Evolutionary conservation across 2,113 vertebrate genomes (phyloP), one percentile per base, ranked within the genome.

Genomic region (Eudyptes chrysolophus): DNA sequence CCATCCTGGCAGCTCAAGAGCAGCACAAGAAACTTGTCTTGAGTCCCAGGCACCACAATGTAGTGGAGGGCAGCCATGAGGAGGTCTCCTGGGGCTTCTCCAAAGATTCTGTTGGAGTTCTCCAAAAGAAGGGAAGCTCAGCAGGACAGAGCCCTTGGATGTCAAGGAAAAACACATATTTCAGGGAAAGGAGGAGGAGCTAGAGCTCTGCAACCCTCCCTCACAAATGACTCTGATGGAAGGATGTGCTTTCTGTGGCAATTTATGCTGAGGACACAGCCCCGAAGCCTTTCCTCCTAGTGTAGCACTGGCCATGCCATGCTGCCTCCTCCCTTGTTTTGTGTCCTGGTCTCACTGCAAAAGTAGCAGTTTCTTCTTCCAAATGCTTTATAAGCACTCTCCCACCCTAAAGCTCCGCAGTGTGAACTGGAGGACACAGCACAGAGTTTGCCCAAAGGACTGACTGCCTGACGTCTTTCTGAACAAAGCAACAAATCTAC

Each of bases 291-390:
- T 90, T 49, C 14, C 40, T 74, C 11, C 38, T 42, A 16, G 9
- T 18, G 20, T 11, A 69, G 13, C 69, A 12, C 44, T 57, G 60
- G 10, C 26, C 1, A 0, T n/a, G 40, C 32, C 44, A 7, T 3
- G 0, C 32, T 92, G 48, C 40, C 25, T 92, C 12, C 22, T 89
- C n/a, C 32, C 32, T 84, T 46, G 27, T 36, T 92, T 46, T 72
- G 3, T 42, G 54, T 11, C 13, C 34, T 81, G 18, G 11, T 55
- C 27, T 58, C 27, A 9, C 42, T 46, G n/a, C 10, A 49, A 48
- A 95, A 44, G 32, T 4, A 1, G 5, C 5, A n/a, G 6, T 55
- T 79, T 46, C n/a, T 65, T 29, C 44, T 51, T 36, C 71, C 16
- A 38, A 62, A 55, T 30, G 16, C 30, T 85, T 82, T n/a, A 13